phyloP scores from a whole-genome alignment of 2,797 vertebrate species.

The Ctenopoma kingsleyae region DNA sequence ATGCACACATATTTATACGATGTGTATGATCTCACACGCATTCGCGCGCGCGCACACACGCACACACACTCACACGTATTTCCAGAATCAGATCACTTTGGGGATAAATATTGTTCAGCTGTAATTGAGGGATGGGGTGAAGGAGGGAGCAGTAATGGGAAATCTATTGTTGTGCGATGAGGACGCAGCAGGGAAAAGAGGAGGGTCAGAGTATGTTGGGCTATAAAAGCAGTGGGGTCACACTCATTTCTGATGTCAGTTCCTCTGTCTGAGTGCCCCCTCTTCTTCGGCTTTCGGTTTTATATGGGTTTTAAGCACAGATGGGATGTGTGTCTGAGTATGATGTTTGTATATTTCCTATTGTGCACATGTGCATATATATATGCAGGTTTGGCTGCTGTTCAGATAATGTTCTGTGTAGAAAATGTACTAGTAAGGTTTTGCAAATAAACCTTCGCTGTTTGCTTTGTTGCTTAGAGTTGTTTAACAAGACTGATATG shows the following conservation, averaged over 20 bases:
- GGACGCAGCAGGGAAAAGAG: slow-evolving; percentile 46
- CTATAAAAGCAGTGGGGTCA: slow-evolving; percentile 65
- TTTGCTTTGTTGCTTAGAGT: no score
- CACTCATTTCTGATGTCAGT: slow-evolving; percentile 65
- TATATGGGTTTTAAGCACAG: slow-evolving; percentile 35
- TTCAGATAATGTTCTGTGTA: background rate
- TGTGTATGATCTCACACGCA: no score
- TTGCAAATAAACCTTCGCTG: background rate
- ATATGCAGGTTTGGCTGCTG: slow-evolving; percentile 4
- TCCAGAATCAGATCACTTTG: slow-evolving; percentile 54
- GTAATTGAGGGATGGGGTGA: slow-evolving; percentile 52
- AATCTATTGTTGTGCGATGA: slow-evolving; percentile 71
- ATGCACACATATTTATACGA: background rate
- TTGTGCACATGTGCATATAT: slow-evolving; percentile 21
- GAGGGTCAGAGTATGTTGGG: slow-evolving; percentile 43
- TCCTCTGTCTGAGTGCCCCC: slow-evolving; percentile 25
- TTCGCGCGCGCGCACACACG: background rate
- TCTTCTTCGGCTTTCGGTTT: slow-evolving; percentile 50
- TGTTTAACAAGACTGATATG: no score
- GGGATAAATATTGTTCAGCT: slow-evolving; percentile 60
- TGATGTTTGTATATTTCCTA: slow-evolving; percentile 1
- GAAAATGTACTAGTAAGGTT: background rate
- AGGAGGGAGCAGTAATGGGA: slow-evolving; percentile 67
- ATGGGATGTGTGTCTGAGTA: slow-evolving; percentile 9
- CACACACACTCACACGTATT: background rate